Evolutionary conservation across 2,113 vertebrate genomes (phyloP).

Genomic region (Pollimyrus isidori): DNA sequence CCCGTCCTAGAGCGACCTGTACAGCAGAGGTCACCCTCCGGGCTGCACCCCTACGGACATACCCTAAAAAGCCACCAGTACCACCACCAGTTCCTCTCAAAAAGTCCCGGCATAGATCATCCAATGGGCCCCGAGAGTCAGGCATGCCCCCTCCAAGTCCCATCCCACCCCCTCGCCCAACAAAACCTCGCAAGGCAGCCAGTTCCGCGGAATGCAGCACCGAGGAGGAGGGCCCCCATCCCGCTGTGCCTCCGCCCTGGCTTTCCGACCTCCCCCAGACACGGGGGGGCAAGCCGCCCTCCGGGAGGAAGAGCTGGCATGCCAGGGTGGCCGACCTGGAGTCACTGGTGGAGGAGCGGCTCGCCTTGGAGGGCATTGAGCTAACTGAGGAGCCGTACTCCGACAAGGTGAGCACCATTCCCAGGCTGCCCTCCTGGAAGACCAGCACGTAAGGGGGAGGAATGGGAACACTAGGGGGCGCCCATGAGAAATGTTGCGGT

Average conservation of each 20-base stretch:
- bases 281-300: neutral
- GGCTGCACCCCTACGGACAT: conserved; percentile 42
- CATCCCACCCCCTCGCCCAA: conserved; percentile 51
- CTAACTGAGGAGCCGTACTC: conserved; percentile 73
- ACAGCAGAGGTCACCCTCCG: neutral
- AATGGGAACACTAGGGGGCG: neutral
- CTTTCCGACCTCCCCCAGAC: conserved; percentile 42
- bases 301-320: conserved; percentile 54
- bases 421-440: neutral
- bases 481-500: neutral
- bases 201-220: conserved; percentile 32
- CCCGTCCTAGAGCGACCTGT: neutral
- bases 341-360: conserved; percentile 61
- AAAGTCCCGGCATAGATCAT: conserved; percentile 67
- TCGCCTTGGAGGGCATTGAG: conserved; percentile 63
- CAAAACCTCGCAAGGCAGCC: conserved; percentile 47
- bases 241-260: conserved; percentile 52
- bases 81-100: conserved; percentile 72
- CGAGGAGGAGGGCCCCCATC: conserved; percentile 46
- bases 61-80: conserved; percentile 55
- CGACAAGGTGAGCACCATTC: conserved; percentile 57
- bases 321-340: conserved; percentile 56
- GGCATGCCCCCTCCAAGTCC: conserved; percentile 32
- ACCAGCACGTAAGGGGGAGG: neutral
- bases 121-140: conserved; percentile 57